These are phyloP conservation scores for Eupelmus urozonus DNA, from an alignment of 2,888 invertebrate genomes.

Conservation along the genomic window DNA sequence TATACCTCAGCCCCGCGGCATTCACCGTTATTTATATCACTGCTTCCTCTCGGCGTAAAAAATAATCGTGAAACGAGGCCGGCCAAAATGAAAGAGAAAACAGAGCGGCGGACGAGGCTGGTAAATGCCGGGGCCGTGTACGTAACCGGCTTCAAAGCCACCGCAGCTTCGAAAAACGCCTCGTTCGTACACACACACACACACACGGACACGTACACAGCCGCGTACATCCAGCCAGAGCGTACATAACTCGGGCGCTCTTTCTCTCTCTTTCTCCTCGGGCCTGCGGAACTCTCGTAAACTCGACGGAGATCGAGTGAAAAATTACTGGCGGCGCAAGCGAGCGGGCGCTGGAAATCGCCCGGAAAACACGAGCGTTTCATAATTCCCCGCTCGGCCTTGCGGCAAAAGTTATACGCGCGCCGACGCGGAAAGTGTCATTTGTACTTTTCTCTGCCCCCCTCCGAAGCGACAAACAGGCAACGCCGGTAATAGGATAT, in stretches of 20 bases:
- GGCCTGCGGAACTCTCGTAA: slow-evolving; percentile 22
- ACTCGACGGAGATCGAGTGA: slow-evolving; percentile 43
- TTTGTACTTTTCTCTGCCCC: slow-evolving; percentile 4
- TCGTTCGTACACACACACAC: neutral
- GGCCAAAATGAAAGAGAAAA: neutral
- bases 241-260: neutral
- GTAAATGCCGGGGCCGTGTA: neutral
- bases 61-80: neutral
- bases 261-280: no score
- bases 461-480: neutral
- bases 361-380: slow-evolving; percentile 37
- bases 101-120: neutral
- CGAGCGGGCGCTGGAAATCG: slow-evolving; percentile 36
- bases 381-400: slow-evolving; percentile 13
- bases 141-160: neutral
- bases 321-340: slow-evolving; percentile 18
- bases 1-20: no score
- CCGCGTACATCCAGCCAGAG: neutral
- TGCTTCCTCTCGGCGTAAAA: neutral
- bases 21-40: no score
- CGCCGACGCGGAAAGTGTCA: slow-evolving; percentile 18
- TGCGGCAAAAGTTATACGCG: slow-evolving; percentile 18
- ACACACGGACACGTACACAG: neutral
- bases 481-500: no score
- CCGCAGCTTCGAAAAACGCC: slow-evolving; percentile 10